Percentiles rank a stretch among this genome's conserved stretches.
Conservation (phyloP, 23 tunicate species). For the Trididemnum nubilum region DNA sequence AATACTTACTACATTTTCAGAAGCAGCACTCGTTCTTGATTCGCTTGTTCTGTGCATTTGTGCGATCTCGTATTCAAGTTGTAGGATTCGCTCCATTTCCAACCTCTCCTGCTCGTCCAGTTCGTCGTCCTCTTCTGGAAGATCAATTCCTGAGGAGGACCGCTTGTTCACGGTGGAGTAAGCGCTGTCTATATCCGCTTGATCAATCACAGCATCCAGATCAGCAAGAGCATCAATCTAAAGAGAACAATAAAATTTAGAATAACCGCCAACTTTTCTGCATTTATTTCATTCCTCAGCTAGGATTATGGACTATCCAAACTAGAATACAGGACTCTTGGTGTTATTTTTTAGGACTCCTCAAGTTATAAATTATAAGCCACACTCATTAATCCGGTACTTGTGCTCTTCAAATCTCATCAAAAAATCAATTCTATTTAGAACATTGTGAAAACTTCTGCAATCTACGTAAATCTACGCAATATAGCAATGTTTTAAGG, state of each 20-base stretch:
- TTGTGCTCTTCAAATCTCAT: too few species aligned
- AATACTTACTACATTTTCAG: not conserved
- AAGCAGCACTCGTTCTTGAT: slow-evolving; percentile 29
- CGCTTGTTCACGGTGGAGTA: slow-evolving; percentile 73
- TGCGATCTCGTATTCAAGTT: slow-evolving; percentile 73
- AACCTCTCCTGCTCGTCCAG: slow-evolving; percentile 51
- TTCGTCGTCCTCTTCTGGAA: slow-evolving; percentile 39
- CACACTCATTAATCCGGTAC: too few species aligned
- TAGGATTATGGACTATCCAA: too few species aligned
- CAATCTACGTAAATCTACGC: too few species aligned
- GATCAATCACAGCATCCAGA: slow-evolving; percentile 76
- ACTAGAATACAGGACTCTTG: too few species aligned
- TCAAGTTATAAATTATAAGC: too few species aligned
- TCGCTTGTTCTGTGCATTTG: slow-evolving; percentile 69
- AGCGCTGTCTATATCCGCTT: slow-evolving; percentile 73
- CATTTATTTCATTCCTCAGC: too few species aligned
- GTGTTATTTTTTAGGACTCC: too few species aligned
- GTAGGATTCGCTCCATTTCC: slow-evolving; percentile 81
- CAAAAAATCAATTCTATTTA: too few species aligned
- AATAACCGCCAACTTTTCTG: too few species aligned
- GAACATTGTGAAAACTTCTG: too few species aligned
- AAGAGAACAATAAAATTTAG: not conserved
- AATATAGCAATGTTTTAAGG: too few species aligned
- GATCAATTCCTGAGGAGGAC: slow-evolving; percentile 3
- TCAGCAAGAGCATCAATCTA: slow-evolving; percentile 70